These are phyloP conservation scores for Arion vulgaris DNA, from an alignment of 1,140 invertebrate species.

Conservation along the genomic window DNA sequence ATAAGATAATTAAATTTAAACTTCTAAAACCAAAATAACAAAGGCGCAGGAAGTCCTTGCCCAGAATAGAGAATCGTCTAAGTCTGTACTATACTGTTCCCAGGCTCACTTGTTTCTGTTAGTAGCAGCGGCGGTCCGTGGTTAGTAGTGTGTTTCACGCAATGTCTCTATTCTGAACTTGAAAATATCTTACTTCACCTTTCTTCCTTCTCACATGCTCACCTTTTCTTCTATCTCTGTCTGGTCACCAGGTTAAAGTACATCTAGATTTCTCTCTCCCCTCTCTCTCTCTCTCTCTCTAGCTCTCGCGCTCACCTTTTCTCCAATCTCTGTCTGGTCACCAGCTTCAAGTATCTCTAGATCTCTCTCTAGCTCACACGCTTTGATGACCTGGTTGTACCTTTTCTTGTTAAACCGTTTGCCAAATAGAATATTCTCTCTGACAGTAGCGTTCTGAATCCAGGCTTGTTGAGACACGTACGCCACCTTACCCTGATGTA, in stretches of 20 bases:
- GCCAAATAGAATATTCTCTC: conserved; percentile 85
- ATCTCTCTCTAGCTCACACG: conserved; percentile 79
- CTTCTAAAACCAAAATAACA: too few relatives aligned
- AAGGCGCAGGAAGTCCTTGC: too few relatives aligned
- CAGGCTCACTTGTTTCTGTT: too few relatives aligned
- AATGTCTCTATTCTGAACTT: too few relatives aligned
- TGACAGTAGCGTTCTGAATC: conserved; percentile 84
- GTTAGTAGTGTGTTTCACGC: too few relatives aligned
- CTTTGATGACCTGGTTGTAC: conserved; percentile 74
- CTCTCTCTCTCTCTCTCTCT: too few relatives aligned
- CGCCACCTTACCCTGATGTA: conserved; percentile 73
- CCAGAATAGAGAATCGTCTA: too few relatives aligned
- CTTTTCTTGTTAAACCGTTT: conserved; percentile 69
- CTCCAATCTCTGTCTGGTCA: conserved; percentile 76
- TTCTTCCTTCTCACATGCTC: too few relatives aligned
- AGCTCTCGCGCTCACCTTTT: conserved; percentile 53
- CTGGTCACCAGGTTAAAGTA: conserved; percentile 78
- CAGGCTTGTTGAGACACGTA: conserved; percentile 88
- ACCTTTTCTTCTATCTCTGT: conserved; percentile 64
- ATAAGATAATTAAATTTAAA: too few relatives aligned
- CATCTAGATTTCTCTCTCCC: conserved; percentile 80
- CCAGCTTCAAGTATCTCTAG: conserved; percentile 78
- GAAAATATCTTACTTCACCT: too few relatives aligned
- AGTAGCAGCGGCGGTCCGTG: too few relatives aligned
- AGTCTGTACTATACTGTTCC: too few relatives aligned